Conservation (phyloP, 2,113 vertebrate species). For the Brachypodius melanocephalos region DNA sequence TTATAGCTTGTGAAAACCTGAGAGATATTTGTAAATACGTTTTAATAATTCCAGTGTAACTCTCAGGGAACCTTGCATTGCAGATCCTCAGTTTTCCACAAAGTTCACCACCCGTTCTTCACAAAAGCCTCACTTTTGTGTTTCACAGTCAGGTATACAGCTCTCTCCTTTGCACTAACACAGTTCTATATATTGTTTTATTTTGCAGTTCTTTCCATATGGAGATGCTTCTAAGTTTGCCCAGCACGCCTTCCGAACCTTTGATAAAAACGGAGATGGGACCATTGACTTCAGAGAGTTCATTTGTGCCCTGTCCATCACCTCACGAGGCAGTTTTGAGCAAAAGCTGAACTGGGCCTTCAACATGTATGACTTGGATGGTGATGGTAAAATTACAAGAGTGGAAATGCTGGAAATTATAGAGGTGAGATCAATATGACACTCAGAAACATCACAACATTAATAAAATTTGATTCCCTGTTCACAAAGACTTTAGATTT, state of each 20-base stretch:
- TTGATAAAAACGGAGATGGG: conserved; percentile 95
- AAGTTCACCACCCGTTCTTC: background rate
- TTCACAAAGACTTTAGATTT: background rate
- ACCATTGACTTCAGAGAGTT: conserved; percentile 99
- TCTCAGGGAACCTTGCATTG: background rate
- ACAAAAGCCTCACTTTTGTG: background rate
- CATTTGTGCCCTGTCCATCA: conserved; percentile 97
- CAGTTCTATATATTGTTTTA: background rate
- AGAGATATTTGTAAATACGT: background rate
- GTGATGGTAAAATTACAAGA: conserved; percentile 96
- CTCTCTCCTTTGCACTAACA: background rate
- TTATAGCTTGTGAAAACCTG: background rate
- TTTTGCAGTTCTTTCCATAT: conserved; percentile 91
- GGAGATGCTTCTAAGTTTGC: conserved; percentile 98
- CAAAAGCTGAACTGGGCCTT: conserved; percentile 99
- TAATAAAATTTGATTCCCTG: background rate
- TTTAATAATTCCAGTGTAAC: background rate
- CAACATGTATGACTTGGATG: conserved; percentile 98
- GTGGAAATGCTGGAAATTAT: conserved; percentile 99
- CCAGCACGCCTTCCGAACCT: conserved; percentile 97
- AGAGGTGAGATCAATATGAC: conserved; percentile 77
- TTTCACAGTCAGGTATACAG: background rate
- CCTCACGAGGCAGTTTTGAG: conserved; percentile 96
- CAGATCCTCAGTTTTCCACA: background rate
- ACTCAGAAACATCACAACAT: background rate